A percentile compares a stretch with the other conserved stretches of the same genome.
These are phyloP conservation scores for Danaus plexippus DNA, from an alignment of 1,140 invertebrate species.

Conservation along the genomic window DNA sequence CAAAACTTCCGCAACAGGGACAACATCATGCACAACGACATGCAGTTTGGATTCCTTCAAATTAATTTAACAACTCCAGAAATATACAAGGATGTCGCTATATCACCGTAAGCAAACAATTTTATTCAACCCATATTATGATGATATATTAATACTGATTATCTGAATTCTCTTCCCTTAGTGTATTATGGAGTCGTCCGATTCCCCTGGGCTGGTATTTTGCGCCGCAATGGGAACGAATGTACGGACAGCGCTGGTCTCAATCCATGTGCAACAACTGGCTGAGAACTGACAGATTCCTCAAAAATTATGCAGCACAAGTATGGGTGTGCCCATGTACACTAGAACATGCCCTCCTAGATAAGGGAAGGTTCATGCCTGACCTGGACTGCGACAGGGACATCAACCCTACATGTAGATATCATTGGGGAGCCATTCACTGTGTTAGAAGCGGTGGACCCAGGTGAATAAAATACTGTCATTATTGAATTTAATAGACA, in stretches of 20 bases:
- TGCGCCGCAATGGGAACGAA: slow-evolving; percentile 85
- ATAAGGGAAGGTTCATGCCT: slow-evolving; percentile 93
- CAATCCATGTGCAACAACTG: slow-evolving; percentile 88
- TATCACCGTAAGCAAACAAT: slow-evolving; percentile 83
- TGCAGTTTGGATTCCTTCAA: slow-evolving; percentile 91
- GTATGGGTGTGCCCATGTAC: slow-evolving; percentile 92
- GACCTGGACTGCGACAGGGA: slow-evolving; percentile 94
- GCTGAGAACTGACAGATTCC: slow-evolving; percentile 88
- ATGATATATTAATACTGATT: slow-evolving; percentile 7
- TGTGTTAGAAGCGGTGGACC: slow-evolving; percentile 94
- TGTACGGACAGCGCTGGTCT: slow-evolving; percentile 85
- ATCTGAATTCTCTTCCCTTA: slow-evolving; percentile 44
- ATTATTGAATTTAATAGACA: no score
- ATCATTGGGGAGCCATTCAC: slow-evolving; percentile 90
- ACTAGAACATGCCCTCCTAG: slow-evolving; percentile 88
- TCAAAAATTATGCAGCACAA: slow-evolving; percentile 91
- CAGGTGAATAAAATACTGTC: slow-evolving; percentile 75
- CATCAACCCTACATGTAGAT: slow-evolving; percentile 90
- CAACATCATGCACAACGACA: slow-evolving; percentile 78
- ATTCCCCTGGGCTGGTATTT: slow-evolving; percentile 96
- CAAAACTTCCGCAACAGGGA: slow-evolving; percentile 78
- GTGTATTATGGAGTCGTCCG: slow-evolving; percentile 89
- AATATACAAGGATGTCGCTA: slow-evolving; percentile 76
- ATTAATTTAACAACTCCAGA: slow-evolving; percentile 89
- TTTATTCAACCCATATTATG: not conserved